Evolutionary conservation across 1,140 invertebrate species (phyloP).

Genomic region (Eurosta solidaginis): DNA sequence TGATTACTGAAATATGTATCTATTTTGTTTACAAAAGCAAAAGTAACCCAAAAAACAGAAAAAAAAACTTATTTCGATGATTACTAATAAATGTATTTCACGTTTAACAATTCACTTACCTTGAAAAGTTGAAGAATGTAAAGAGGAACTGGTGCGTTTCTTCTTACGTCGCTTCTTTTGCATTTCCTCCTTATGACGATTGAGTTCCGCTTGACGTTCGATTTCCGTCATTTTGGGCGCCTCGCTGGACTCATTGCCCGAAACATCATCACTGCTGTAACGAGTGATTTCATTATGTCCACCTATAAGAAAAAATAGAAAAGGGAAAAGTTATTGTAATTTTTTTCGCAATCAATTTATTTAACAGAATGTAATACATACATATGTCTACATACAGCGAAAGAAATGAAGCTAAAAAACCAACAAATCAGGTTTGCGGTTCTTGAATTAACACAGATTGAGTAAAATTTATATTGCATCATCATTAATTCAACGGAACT

Average conservation of each 20-base stretch:
- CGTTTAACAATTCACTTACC: conserved; percentile 63
- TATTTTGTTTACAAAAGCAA: neutral
- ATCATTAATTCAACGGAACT: too few relatives aligned
- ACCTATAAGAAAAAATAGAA: conserved; percentile 40
- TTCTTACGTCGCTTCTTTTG: conserved; percentile 84
- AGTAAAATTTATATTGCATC: too few relatives aligned
- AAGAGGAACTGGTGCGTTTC: conserved; percentile 79
- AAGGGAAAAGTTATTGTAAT: conserved; percentile 7
- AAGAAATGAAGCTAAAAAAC: too few relatives aligned
- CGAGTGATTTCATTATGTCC: conserved; percentile 57
- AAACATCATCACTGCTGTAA: conserved; percentile 59
- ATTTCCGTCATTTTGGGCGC: conserved; percentile 56
- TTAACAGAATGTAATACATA: neutral
- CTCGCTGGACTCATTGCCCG: conserved; percentile 58
- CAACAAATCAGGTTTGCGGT: too few relatives aligned
- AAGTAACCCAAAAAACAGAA: neutral
- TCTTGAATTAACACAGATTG: too few relatives aligned
- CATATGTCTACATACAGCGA: too few relatives aligned
- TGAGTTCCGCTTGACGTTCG: conserved; percentile 63
- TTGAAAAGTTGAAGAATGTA: conserved; percentile 87
- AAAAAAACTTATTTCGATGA: neutral
- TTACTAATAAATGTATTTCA: neutral
- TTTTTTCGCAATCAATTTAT: neutral
- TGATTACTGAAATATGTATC: neutral
- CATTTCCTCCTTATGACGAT: conserved; percentile 81